phyloP scores from a whole-genome alignment of 2,888 invertebrate genomes.

The Oxyteleia sp. region DNA sequence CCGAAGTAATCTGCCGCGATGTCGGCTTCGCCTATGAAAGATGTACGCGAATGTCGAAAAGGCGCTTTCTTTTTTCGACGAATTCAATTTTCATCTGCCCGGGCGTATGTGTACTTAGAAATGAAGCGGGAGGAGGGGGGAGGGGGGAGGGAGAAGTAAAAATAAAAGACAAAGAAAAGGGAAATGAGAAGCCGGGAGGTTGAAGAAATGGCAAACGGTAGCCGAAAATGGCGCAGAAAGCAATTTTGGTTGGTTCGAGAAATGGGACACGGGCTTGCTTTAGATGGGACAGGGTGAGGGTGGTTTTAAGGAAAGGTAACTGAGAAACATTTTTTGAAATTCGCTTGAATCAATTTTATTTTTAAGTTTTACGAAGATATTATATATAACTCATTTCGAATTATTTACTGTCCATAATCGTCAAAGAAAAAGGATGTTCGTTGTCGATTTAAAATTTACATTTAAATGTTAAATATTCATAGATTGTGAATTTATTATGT shows the following conservation, averaged over 20 bases:
- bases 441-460: too few species aligned
- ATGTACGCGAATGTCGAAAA: constrained; percentile 58
- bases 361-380: too few species aligned
- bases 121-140: constrained; percentile 2
- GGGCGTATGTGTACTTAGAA: constrained; percentile 46
- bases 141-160: constrained; percentile 22
- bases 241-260: constrained; percentile 51
- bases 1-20: constrained; percentile 64
- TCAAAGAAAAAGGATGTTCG: too few species aligned
- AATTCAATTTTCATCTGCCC: constrained; percentile 62
- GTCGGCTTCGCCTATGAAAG: constrained; percentile 60
- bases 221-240: constrained; percentile 55
- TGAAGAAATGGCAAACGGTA: constrained; percentile 56
- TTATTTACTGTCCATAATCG: too few species aligned
- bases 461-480: too few species aligned
- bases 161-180: too few species aligned
- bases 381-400: too few species aligned
- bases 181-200: constrained; percentile 52
- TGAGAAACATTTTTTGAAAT: too few species aligned
- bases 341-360: too few species aligned
- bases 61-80: constrained; percentile 43
- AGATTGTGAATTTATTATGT: too few species aligned
- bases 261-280: constrained; percentile 35
- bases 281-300: not conserved
- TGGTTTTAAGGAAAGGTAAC: not conserved